These are phyloP conservation scores for Carpatolechia fugitivella DNA, from an alignment of 2,888 invertebrate genomes.

Conservation along the genomic window DNA sequence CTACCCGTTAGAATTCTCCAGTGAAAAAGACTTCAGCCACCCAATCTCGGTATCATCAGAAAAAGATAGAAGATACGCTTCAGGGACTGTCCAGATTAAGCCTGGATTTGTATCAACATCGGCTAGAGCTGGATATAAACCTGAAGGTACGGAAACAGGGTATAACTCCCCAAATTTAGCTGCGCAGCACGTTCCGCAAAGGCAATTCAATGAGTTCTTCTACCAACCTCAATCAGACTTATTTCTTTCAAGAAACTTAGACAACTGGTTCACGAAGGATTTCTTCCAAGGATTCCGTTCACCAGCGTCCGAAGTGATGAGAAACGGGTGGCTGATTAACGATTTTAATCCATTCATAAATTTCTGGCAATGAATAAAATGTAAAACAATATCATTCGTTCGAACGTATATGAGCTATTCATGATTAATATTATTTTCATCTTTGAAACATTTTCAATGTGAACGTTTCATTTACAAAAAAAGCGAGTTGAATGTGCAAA, in stretches of 20 bases:
- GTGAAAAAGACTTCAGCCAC: conserved; percentile 11
- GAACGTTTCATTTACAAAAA: too few relatives aligned
- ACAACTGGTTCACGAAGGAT: conserved; percentile 38
- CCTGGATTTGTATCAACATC: conserved; percentile 52
- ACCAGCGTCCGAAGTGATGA: conserved; percentile 29
- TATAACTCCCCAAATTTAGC: neutral
- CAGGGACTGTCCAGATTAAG: conserved; percentile 44
- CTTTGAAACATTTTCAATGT: too few relatives aligned
- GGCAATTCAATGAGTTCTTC: conserved; percentile 28
- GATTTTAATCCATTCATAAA: conserved; percentile 45
- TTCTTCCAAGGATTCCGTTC: conserved; percentile 35
- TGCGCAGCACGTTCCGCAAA: neutral
- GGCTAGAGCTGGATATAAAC: conserved; percentile 35
- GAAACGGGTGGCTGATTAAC: conserved; percentile 42
- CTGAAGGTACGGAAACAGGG: conserved; percentile 19
- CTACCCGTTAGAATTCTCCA: neutral
- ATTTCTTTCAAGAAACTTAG: conserved; percentile 28
- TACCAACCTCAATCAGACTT: conserved; percentile 32
- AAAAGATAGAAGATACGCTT: conserved; percentile 39
- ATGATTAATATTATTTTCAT: too few relatives aligned
- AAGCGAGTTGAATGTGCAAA: too few relatives aligned
- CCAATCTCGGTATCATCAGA: conserved; percentile 42
- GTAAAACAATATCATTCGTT: too few relatives aligned
- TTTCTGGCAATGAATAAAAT: conserved; percentile 32
- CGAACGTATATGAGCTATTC: too few relatives aligned